Base-by-base conservation (phyloP, 2,113 vertebrate species). In the Sula dactylatra region DNA sequence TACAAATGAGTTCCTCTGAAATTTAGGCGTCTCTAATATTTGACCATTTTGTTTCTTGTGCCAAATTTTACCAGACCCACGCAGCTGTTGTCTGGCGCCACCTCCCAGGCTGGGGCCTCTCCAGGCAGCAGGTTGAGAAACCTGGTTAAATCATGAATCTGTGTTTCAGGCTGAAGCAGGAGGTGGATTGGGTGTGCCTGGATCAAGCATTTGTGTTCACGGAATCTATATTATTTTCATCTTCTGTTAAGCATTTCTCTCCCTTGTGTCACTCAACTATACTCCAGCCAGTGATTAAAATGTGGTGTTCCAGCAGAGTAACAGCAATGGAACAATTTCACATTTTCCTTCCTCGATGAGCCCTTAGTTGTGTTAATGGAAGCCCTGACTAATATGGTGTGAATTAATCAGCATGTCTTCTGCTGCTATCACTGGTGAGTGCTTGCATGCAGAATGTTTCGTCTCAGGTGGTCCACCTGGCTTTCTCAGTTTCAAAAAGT, bases 291-390 rank as follows among this genome's bases (percentile, higher is more conserved):
- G 67, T 58, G 93, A 93, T 97, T 96, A 94, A 95, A 97, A 91
- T 67, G 72, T 94, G 67, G 72, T 2, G 4, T 97, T 96, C 86
- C 90, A 91, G 89, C 59, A 94, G 87, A 91, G 90, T 82, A 95
- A 62, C 69, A 87, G 88, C 86, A 86, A 36, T 93, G 95, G 95
- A 97, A 95, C 85, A 85, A 76, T 95, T 94, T 93, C 55, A 54
- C 78, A 73, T 97, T 97, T 97, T 97, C 94, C 86, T 96, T 77
- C 87, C 85, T 91, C 70, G 81, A 96, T 88, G 93, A 94, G 71
- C 76, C 70, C 25, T 95, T 76, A 89, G 82, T 80, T 96, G 67
- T 90, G 77, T 90, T 97, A 95, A 91, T 96, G 93, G 90, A 96
- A 97, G 92, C 56, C 86, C 69, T 97, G 94, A 94, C 90, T 97